These are phyloP conservation scores for Drosophila paulistorum DNA, from an alignment of 1,140 invertebrate species.

Conservation along the genomic window DNA sequence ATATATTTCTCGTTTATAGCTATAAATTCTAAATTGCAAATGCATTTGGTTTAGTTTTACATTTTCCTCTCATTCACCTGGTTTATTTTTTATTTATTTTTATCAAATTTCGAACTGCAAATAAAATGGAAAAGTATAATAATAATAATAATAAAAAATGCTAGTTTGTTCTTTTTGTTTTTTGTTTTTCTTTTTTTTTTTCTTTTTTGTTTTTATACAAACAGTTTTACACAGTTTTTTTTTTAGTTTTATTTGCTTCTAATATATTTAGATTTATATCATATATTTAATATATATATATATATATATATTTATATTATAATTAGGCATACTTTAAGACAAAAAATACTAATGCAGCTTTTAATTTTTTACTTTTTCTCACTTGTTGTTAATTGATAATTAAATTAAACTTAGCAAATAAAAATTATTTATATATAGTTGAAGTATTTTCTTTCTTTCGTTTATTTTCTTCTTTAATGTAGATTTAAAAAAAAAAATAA, in stretches of 20 bases:
- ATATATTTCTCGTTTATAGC: slow-evolving; percentile 43
- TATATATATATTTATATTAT: slow-evolving; percentile 32
- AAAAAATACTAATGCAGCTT: slow-evolving; percentile 56
- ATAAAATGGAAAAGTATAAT: neutral
- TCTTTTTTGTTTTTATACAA: slow-evolving; percentile 46
- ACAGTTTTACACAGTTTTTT: slow-evolving; percentile 51
- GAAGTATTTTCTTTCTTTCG: neutral
- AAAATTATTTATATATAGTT: slow-evolving; percentile 24
- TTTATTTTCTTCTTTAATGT: neutral
- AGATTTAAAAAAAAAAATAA: slow-evolving; percentile 5
- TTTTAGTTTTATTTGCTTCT: slow-evolving; percentile 45
- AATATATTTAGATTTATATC: slow-evolving; percentile 39
- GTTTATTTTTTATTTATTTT: neutral
- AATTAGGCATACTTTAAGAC: slow-evolving; percentile 53
- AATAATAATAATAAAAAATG: neutral
- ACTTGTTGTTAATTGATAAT: neutral
- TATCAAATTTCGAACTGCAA: neutral
- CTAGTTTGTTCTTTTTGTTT: slow-evolving; percentile 10
- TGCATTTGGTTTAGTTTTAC: slow-evolving; percentile 55
- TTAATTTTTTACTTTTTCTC: slow-evolving; percentile 26
- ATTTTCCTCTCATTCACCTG: slow-evolving; percentile 14
- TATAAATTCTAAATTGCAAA: slow-evolving; percentile 58
- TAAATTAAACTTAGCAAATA: slow-evolving; percentile 33
- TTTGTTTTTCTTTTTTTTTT: slow-evolving; percentile 16
- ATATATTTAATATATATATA: slow-evolving; percentile 44